These are phyloP conservation scores for Lypha dubia DNA, from an alignment of 2,888 invertebrate genomes.

Conservation along the genomic window DNA sequence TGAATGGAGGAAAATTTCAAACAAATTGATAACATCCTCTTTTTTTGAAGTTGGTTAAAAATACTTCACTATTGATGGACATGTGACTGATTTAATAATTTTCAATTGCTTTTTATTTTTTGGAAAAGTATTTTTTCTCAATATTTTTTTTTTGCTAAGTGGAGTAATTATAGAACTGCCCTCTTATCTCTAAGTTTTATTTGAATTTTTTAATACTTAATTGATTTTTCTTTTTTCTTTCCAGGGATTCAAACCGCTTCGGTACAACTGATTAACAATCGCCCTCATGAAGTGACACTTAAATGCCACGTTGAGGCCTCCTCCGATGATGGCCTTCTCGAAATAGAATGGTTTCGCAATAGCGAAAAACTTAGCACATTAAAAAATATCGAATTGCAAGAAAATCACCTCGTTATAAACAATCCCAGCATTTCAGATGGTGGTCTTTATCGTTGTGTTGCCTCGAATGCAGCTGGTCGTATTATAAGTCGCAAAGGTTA, in stretches of 20 bases:
- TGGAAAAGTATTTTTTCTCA: no score
- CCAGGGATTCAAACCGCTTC: slow-evolving; percentile 80
- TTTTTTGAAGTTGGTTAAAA: no score
- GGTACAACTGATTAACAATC: slow-evolving; percentile 80
- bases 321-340: slow-evolving; percentile 78
- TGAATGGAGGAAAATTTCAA: no score
- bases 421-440: slow-evolving; percentile 84
- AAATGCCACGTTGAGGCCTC: slow-evolving; percentile 82
- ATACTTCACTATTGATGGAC: no score
- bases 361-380: slow-evolving; percentile 86
- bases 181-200: background rate
- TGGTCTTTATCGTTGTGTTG: slow-evolving; percentile 90
- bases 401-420: slow-evolving; percentile 80
- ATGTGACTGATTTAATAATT: no score
- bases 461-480: slow-evolving; percentile 87
- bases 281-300: slow-evolving; percentile 80
- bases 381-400: slow-evolving; percentile 85
- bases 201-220: background rate
- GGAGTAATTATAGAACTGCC: background rate
- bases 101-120: no score
- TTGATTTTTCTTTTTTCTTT: slow-evolving; percentile 60
- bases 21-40: no score
- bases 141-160: no score
- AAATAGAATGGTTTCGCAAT: slow-evolving; percentile 84
- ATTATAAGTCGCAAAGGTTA: slow-evolving; percentile 81